These are phyloP conservation scores for Erebia aethiops DNA, from an alignment of 2,888 invertebrate genomes.

Conservation along the genomic window DNA sequence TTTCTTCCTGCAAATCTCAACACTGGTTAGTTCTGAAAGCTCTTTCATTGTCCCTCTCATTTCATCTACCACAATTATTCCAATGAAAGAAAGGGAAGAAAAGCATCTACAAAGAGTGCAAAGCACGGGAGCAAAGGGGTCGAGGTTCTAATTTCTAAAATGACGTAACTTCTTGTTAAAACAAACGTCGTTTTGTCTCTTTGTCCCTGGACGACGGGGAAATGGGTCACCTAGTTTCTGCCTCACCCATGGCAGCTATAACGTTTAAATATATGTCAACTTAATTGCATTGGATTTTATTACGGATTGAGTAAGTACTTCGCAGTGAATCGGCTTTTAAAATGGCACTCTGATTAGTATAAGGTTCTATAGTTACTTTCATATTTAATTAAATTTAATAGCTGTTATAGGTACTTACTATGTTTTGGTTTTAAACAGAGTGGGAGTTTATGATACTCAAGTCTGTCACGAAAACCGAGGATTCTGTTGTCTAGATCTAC, in stretches of 20 bases:
- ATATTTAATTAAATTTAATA: background rate
- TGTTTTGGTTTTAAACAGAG: background rate
- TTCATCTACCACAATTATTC: conserved; percentile 1
- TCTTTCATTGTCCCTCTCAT: conserved; percentile 18
- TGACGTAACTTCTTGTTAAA: conserved; percentile 56
- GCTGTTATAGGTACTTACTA: background rate
- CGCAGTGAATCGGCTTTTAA: conserved; percentile 17
- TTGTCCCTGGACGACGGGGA: conserved; percentile 57
- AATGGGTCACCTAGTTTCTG: conserved; percentile 78
- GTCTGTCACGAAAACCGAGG: background rate
- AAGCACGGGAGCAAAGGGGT: conserved; percentile 55
- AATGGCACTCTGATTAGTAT: conserved; percentile 17
- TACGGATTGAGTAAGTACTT: conserved; percentile 26
- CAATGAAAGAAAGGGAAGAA: conserved; percentile 30
- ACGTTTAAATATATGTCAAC: conserved; percentile 56
- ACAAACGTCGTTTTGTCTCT: conserved; percentile 56
- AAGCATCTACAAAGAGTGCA: conserved; percentile 32
- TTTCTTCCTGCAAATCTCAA: conserved; percentile 1
- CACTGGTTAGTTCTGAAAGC: background rate
- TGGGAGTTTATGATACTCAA: background rate
- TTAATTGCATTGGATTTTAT: conserved; percentile 67
- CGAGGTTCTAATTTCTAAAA: conserved; percentile 58
- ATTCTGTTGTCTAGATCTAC: no score
- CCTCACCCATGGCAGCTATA: conserved; percentile 61
- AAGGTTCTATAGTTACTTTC: background rate